phyloP scores from a whole-genome alignment of 1,140 invertebrate species.

The Telenomus remus region DNA sequence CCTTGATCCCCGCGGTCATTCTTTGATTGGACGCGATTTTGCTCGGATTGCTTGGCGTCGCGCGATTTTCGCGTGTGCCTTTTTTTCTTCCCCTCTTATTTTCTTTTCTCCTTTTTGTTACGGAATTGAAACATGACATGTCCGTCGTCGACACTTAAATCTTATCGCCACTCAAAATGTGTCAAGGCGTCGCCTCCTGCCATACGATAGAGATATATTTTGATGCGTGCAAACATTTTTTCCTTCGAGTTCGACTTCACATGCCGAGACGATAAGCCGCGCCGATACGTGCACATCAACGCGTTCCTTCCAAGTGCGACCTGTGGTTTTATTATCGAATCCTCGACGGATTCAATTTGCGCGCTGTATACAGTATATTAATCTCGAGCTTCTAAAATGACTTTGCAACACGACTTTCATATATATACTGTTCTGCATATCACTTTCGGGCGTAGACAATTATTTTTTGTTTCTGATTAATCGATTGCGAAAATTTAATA shows the following conservation, averaged over 20 bases:
- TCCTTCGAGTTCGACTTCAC: no score
- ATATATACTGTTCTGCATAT: no score
- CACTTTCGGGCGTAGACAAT: no score
- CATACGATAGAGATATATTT: slow-evolving; percentile 21
- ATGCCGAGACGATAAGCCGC: slow-evolving; percentile 3
- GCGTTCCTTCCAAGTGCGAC: slow-evolving; percentile 1
- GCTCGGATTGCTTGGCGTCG: slow-evolving; percentile 19
- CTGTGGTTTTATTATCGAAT: slow-evolving; percentile 18
- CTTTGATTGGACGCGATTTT: slow-evolving; percentile 60
- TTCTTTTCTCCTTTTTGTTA: no score
- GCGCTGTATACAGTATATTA: slow-evolving; percentile 3
- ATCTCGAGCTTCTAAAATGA: no score
- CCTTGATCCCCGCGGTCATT: slow-evolving; percentile 64
- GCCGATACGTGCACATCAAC: neutral
- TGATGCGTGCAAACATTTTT: slow-evolving; percentile 27
- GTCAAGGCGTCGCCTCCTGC: slow-evolving; percentile 12
- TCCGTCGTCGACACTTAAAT: slow-evolving; percentile 25
- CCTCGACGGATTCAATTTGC: slow-evolving; percentile 10
- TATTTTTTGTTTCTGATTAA: no score
- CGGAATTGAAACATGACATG: slow-evolving; percentile 27
- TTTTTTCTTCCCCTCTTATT: neutral
- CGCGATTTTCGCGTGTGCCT: neutral
- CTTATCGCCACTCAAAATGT: slow-evolving; percentile 30
- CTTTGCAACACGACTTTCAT: no score
- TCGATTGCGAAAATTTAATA: no score